These are phyloP conservation scores for Rhinichthys osculus DNA, from an alignment of 2,797 vertebrate genomes.

Conservation along the genomic window DNA sequence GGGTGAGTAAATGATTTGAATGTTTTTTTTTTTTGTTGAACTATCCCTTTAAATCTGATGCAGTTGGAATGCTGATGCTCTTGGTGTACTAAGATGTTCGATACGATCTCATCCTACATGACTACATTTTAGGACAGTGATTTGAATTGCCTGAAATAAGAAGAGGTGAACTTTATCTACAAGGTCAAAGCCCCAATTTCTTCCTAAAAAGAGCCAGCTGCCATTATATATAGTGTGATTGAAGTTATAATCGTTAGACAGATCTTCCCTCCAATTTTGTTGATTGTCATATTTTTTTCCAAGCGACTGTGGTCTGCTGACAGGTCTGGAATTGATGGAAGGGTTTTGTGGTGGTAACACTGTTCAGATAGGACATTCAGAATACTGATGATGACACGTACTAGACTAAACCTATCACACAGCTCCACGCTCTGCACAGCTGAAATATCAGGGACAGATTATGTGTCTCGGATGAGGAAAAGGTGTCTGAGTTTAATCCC, in stretches of 20 bases:
- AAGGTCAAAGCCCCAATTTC: slow-evolving; percentile 38
- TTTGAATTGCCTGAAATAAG: neutral
- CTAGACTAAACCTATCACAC: slow-evolving; percentile 38
- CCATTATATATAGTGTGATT: slow-evolving; percentile 2
- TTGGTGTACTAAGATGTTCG: neutral
- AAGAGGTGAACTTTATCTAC: neutral
- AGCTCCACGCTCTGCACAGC: slow-evolving; percentile 21
- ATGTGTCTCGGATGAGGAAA: slow-evolving; percentile 25
- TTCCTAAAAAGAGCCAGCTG: neutral
- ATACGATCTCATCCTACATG: neutral
- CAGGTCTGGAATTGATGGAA: slow-evolving; percentile 37
- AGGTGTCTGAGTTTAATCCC: slow-evolving; percentile 30
- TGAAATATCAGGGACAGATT: slow-evolving; percentile 38
- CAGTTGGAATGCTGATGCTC: neutral
- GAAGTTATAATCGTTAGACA: slow-evolving; percentile 43
- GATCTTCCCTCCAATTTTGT: slow-evolving; percentile 6
- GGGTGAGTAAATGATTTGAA: no score
- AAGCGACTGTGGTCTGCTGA: slow-evolving; percentile 17
- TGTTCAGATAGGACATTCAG: slow-evolving; percentile 21
- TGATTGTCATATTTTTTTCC: slow-evolving; percentile 46
- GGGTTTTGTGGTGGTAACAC: slow-evolving; percentile 40
- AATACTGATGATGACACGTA: slow-evolving; percentile 49
- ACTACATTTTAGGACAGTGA: neutral
- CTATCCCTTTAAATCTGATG: neutral
- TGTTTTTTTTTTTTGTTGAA: neutral